Evolutionary conservation across 1,140 invertebrate species (phyloP), one percentile per base, ranked within the genome.

Genomic region (Nasonia giraulti): DNA sequence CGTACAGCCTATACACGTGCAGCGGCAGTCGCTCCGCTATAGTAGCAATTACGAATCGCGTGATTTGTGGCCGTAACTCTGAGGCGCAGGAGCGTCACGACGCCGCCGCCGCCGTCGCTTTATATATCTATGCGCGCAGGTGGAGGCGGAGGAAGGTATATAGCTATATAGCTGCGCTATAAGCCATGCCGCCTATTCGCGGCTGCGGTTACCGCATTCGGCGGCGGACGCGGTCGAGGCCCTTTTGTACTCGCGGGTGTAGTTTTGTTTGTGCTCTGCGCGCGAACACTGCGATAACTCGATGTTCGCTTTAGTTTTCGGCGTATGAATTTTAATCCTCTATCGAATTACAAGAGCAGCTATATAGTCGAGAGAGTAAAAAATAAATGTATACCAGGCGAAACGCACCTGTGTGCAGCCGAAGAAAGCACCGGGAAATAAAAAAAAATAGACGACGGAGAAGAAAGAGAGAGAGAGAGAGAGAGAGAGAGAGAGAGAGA

Each of bases 11-110:
- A 50, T 55, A 82, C 31, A 14, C 20, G 14, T 33, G 71, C 50
- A 55, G 50, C 50, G 17, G 50, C 50, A 90, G 90, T 89, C 85
- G 88, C 87, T 90, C 55, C 14, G 20, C 20, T 62, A 50, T n/a
- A 88, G 88, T 89, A 89, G 90, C 91, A 92, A 92, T 91, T 92
- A 91, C 90, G 88, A 88, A 91, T 92, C 88, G 91, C 91, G 91
- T 92, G 91, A 91, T 91, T 90, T 91, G 88, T 90, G 87, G 88
- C 87, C 87, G 87, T 91, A 91, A 92, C 89, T 92, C 90, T 20
- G 47, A 11, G 75, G 89, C 31, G 62, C 88, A 86, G 89, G 89
- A 91, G 90, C 91, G 89, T 90, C 90, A 90, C 88, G 90, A 91
- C 88, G 89, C 87, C 88, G 87, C 89, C 88, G 87, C 89, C 90